Base-by-base conservation (phyloP, 2,888 invertebrate species). In the Sturmia bella region DNA sequence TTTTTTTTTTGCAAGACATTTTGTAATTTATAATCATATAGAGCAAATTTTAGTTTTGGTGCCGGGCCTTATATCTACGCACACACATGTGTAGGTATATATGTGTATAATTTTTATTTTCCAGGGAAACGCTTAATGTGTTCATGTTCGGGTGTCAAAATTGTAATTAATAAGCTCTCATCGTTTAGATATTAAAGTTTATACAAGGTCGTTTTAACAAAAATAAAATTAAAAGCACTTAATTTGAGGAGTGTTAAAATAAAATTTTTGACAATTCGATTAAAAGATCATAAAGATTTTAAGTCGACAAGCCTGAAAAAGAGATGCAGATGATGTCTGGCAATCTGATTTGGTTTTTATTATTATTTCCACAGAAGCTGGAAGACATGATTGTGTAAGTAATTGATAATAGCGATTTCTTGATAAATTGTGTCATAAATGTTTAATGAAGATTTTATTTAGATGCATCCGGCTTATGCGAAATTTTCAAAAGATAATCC, bases 141-240 rank as follows among this genome's bases (percentile, higher is more conserved):
- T 64, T 69, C 78, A 78, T 82, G 77, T 82, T 82, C 24, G 74
- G 69, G 82, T 82, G 82, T 78, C 82, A 82, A 45, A 82, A 59
- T 41, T 66, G 78, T 82, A 78, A 82, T 82, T 78, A 82, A 82
- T 82, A 82, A 82, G 74, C 74, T 82, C 73, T 54, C 82, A 78
- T 82, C 77, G 78, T 70, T 74, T 57, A 77, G 81, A 77, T 77
- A 77, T 74, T 64, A 61, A 78, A 72, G 32, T 66, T 19, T 63
- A 41, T 70, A 50, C 77, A 64, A 70, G 77, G 69, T 41, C 39
- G 17, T 48, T 57, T 3, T 24, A 13, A n/a, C 24, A 41, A 41
- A 17, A 37, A 11, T 11, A 50, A 12, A 17, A 24, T 41, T 45
- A 4, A 41, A 0, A 15, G 1, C 24, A 15, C 63, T 37, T 69